Base-by-base conservation (phyloP, 2,797 vertebrate genomes). In the Halcyon badia region DNA sequence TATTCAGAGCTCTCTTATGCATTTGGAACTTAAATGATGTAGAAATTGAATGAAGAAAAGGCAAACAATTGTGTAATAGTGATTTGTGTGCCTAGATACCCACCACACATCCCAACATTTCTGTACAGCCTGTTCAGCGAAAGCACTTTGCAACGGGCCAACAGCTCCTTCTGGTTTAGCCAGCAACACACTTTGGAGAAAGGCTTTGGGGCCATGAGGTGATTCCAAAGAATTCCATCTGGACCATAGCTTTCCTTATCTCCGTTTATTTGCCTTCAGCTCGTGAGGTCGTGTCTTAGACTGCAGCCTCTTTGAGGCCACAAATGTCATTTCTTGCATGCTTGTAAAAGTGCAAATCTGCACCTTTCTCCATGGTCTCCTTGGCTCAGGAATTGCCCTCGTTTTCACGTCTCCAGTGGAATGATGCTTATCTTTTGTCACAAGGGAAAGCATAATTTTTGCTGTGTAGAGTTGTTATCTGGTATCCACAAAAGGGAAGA, bases 201-300 rank as follows among this genome's bases (percentile, higher is more conserved):
- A 51, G 44, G 26, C 20, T 95, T 76, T 6, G 21, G 71, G 57
- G n/a, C 4, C 1, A 2, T 42, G 26, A 9, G 26, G 11, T 68
- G 64, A 41, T 52, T 73, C 57, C 6, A 10, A 37, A 37, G 21
- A 78, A 65, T 60, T 68, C 68, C 42, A 39, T 42, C 26, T 64
- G 58, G 82, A 6, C n/a, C 26, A 15, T 39, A 76, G 20, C 14
- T 94, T 83, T 68, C 33, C 49, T 69, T 31, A 8, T 28, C 20
- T 68, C 49, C 5, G 4, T 24, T 62, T 44, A 24, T 69, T 58
- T 76, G 46, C 54, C 28, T 75, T 39, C 42, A 21, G 10, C 44
- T 76, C 0, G 0, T 30, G 37, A 64, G 12, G 8, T 56, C 0
- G 0, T 37, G 14, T 49, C 19, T 85, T 57, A 42, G 42, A 11